phyloP scores from a whole-genome alignment of 1,140 invertebrate genomes.

The Kradibia gibbosae region DNA sequence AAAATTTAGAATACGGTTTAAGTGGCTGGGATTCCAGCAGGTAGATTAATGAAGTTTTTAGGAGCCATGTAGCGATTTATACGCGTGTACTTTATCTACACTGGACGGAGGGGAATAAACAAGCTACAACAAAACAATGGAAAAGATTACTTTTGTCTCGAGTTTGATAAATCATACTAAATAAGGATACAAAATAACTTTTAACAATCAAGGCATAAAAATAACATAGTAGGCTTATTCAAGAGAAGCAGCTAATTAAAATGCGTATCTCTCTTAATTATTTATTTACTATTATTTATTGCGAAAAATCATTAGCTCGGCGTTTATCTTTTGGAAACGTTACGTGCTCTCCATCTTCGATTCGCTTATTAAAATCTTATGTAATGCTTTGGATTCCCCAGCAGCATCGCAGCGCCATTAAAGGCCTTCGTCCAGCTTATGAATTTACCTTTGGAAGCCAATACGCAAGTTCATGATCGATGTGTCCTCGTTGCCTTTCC shows the following conservation, averaged over 20 bases:
- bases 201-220: background rate
- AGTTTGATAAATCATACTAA: background rate
- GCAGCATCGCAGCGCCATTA: background rate
- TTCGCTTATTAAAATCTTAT: too few relatives aligned
- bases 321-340: too few relatives aligned
- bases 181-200: background rate
- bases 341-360: too few relatives aligned
- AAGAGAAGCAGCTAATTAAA: too few relatives aligned
- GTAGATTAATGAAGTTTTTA: background rate
- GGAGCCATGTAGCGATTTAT: background rate
- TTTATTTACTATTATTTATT: too few relatives aligned
- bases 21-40: background rate
- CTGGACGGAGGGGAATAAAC: background rate
- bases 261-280: too few relatives aligned
- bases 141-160: background rate
- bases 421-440: background rate
- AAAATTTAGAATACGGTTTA: background rate
- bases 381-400: too few relatives aligned
- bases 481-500: background rate
- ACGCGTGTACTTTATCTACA: background rate
- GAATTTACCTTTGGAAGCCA: background rate
- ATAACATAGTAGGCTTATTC: too few relatives aligned
- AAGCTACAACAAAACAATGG: background rate
- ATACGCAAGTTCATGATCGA: background rate
- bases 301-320: too few relatives aligned